Percentiles rank a stretch among this genome's conserved stretches.
These are phyloP conservation scores for Psittacula echo DNA, from an alignment of 2,797 vertebrate species.

Conservation along the genomic window DNA sequence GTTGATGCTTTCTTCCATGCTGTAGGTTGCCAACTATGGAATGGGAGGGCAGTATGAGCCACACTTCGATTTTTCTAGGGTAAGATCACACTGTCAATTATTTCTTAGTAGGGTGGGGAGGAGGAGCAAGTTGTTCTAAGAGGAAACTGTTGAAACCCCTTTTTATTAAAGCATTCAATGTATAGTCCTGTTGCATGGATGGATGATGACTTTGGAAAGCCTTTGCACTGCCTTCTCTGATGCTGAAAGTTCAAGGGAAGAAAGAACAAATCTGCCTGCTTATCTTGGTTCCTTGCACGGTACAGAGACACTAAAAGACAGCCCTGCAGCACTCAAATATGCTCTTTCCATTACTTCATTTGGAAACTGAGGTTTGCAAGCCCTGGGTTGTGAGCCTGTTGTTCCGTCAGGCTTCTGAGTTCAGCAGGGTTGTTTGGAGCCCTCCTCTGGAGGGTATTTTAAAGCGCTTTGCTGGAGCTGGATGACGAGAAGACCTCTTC, in stretches of 20 bases:
- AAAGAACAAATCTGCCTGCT: not conserved
- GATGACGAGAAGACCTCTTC: not conserved
- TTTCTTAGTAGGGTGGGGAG: not conserved
- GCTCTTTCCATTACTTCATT: not conserved
- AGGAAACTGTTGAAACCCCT: not conserved
- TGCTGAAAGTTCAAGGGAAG: not conserved
- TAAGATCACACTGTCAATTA: constrained; percentile 76
- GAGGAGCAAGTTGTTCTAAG: not conserved
- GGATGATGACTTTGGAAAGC: not conserved
- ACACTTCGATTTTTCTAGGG: constrained; percentile 98
- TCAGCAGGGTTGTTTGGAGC: not conserved
- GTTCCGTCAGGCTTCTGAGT: not conserved
- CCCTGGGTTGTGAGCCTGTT: not conserved
- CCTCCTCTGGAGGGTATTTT: not conserved
- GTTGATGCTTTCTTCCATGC: not conserved
- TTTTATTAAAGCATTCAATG: not conserved
- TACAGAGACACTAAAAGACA: not conserved
- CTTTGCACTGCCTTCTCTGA: not conserved
- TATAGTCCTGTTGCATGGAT: not conserved
- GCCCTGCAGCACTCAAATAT: not conserved
- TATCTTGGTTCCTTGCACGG: not conserved
- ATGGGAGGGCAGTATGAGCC: constrained; percentile 99
- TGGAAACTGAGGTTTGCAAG: not conserved
- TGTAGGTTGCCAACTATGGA: constrained; percentile 96
- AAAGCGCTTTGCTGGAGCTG: not conserved